phyloP scores from a whole-genome alignment of 2,113 vertebrate species.

The Peromyscus polionotus region DNA sequence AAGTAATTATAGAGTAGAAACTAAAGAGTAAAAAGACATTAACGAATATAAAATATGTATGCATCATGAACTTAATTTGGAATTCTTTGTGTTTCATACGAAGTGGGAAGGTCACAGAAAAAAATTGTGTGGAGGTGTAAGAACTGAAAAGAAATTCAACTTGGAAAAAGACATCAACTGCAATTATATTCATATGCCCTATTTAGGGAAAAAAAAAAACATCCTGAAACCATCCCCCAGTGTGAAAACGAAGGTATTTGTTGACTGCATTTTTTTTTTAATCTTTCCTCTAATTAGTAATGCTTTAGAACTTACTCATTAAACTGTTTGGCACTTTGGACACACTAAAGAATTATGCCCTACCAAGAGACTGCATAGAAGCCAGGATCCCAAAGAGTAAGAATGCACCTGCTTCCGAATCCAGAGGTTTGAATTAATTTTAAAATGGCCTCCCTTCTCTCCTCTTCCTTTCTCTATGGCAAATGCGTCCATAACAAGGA shows the following conservation, averaged over 20 bases:
- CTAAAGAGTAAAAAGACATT: slow-evolving; percentile 61
- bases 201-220: slow-evolving; percentile 60
- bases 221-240: slow-evolving; percentile 54
- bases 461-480: not conserved
- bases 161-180: slow-evolving; percentile 65
- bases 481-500: not conserved
- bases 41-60: slow-evolving; percentile 76
- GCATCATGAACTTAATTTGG: slow-evolving; percentile 77
- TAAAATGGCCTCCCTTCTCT: slow-evolving; percentile 43
- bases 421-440: slow-evolving; percentile 71
- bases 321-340: slow-evolving; percentile 68
- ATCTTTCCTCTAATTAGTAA: slow-evolving; percentile 70
- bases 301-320: slow-evolving; percentile 62
- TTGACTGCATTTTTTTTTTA: slow-evolving; percentile 59
- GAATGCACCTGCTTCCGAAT: slow-evolving; percentile 59
- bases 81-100: slow-evolving; percentile 77
- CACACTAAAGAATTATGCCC: slow-evolving; percentile 60
- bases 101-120: slow-evolving; percentile 64
- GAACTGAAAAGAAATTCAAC: slow-evolving; percentile 65
- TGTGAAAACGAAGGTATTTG: slow-evolving; percentile 59
- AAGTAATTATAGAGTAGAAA: slow-evolving; percentile 73
- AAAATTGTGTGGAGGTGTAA: slow-evolving; percentile 59
- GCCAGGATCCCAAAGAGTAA: slow-evolving; percentile 67
- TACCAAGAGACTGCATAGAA: slow-evolving; percentile 48
- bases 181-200: slow-evolving; percentile 69